Evolutionary conservation across 2,888 invertebrate genomes (phyloP).

Genomic region (Tiphia femorata): DNA sequence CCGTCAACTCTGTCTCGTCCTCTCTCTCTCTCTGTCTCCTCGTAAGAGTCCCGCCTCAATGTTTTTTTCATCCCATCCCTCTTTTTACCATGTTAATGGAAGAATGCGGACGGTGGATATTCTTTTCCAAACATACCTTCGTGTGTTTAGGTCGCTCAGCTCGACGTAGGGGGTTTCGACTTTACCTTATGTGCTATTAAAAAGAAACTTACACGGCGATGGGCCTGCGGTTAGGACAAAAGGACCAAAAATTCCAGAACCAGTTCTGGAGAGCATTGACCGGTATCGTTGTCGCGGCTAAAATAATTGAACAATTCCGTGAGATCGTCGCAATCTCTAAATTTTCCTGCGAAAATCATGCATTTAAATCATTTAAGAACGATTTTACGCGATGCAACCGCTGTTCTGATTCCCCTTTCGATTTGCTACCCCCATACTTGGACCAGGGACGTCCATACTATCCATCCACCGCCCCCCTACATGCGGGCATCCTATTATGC

Average conservation of each 20-base stretch:
- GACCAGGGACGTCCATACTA: conserved; percentile 36
- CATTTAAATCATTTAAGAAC: too few species aligned
- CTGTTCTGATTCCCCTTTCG: conserved; percentile 36
- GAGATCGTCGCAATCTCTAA: too few species aligned
- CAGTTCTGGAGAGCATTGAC: too few species aligned
- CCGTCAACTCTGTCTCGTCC: conserved; percentile 22
- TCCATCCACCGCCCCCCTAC: conserved; percentile 46
- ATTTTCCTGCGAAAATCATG: too few species aligned
- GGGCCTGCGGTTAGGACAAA: too few species aligned
- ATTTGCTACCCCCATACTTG: conserved; percentile 35
- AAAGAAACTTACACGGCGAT: too few species aligned
- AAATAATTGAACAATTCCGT: too few species aligned
- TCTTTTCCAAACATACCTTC: conserved; percentile 28
- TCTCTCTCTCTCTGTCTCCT: conserved; percentile 18
- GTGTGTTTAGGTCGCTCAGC: conserved; percentile 20
- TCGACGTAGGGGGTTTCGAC: background rate
- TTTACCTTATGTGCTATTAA: background rate
- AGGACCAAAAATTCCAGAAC: too few species aligned
- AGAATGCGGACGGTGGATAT: conserved; percentile 34
- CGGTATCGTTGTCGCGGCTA: too few species aligned
- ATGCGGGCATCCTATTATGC: conserved; percentile 67
- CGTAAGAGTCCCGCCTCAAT: conserved; percentile 11
- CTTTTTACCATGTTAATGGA: conserved; percentile 36
- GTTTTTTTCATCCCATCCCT: conserved; percentile 12
- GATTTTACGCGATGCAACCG: too few species aligned